Conservation (phyloP, 2,113 vertebrate species). For the Brachionichthys hirsutus region DNA sequence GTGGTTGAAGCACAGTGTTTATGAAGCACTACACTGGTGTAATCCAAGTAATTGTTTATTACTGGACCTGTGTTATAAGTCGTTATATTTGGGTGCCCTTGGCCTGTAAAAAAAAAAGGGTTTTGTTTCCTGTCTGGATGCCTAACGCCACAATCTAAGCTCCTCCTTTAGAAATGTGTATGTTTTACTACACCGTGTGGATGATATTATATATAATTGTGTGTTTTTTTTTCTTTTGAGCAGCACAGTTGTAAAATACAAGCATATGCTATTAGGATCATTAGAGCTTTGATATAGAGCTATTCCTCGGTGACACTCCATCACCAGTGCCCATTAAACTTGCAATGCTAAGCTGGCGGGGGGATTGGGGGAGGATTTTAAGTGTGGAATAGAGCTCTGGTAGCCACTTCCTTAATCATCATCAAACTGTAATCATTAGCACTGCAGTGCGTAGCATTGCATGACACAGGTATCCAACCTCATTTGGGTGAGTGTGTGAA, state of each 20-base stretch:
- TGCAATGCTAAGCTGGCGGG: constrained; percentile 29
- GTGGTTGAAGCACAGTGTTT: constrained; percentile 59
- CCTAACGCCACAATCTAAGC: constrained; percentile 46
- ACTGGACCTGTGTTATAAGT: constrained; percentile 48
- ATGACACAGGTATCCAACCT: constrained; percentile 49
- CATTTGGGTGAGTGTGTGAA: constrained; percentile 35
- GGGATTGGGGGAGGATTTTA: constrained; percentile 45
- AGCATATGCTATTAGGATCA: constrained; percentile 61
- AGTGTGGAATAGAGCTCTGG: constrained; percentile 44
- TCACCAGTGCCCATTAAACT: constrained; percentile 60
- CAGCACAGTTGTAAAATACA: constrained; percentile 61
- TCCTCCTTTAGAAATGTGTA: constrained; percentile 43
- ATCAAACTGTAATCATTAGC: constrained; percentile 73
- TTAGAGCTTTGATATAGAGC: constrained; percentile 61
- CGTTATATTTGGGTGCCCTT: constrained; percentile 63
- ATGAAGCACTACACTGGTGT: constrained; percentile 58
- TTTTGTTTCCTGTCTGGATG: constrained; percentile 67
- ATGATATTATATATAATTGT: constrained; percentile 61
- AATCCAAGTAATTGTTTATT: constrained; percentile 75
- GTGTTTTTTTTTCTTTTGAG: constrained; percentile 37
- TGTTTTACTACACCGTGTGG: constrained; percentile 51
- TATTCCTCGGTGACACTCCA: constrained; percentile 67
- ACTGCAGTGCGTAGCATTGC: constrained; percentile 35
- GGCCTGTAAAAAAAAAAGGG: constrained; percentile 56
- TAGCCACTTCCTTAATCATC: constrained; percentile 60